phyloP scores from a whole-genome alignment of 2,888 invertebrate species.

The Panzeria rudis region DNA sequence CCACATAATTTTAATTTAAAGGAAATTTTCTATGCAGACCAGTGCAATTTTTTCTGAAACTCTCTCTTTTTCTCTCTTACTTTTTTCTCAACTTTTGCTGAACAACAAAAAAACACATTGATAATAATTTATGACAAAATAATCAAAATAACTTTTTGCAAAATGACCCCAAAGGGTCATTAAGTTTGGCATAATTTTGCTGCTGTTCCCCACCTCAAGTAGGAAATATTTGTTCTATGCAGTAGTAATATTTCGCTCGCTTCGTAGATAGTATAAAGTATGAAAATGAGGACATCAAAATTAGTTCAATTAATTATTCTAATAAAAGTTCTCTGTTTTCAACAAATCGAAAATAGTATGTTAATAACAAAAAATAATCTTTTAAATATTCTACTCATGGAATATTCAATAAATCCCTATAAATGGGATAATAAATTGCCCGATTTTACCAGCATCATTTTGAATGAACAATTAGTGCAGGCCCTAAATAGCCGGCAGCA shows the following conservation, averaged over 20 bases:
- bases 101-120: not conserved
- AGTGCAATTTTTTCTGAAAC: not conserved
- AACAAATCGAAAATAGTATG: constrained; percentile 31
- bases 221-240: not conserved
- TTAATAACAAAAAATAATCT: constrained; percentile 1
- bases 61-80: not conserved
- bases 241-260: not conserved
- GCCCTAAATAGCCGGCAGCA: constrained; percentile 13
- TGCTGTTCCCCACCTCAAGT: not conserved
- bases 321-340: constrained; percentile 6
- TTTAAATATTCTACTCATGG: constrained; percentile 5
- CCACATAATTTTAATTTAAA: no score
- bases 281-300: not conserved
- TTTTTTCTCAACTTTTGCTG: not conserved
- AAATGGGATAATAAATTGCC: constrained; percentile 12
- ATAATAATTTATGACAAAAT: not conserved
- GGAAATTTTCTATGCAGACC: no score
- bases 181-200: not conserved
- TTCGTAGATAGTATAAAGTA: not conserved
- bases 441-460: constrained; percentile 23
- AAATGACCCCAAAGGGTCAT: constrained; percentile 8
- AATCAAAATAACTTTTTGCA: not conserved
- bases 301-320: constrained; percentile 18
- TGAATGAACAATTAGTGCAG: constrained; percentile 36
- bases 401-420: not conserved